phyloP scores from a whole-genome alignment of 2,888 invertebrate species.

The Torymus auratus region DNA sequence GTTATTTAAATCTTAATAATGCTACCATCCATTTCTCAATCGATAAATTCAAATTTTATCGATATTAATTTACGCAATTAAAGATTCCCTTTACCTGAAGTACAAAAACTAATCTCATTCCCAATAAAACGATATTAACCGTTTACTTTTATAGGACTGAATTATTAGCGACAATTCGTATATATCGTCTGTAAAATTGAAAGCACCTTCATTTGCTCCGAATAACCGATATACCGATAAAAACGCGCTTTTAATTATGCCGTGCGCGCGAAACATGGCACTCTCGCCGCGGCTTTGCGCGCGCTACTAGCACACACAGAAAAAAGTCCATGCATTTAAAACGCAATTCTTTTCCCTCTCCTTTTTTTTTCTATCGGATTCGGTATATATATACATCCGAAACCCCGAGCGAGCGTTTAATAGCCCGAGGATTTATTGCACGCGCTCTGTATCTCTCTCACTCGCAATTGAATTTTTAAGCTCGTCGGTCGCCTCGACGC shows the following conservation, averaged over 20 bases:
- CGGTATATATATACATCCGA: slow-evolving; percentile 14
- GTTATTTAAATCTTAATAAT: no score
- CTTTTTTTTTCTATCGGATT: slow-evolving; percentile 7
- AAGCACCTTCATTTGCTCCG: no score
- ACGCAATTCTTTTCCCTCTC: not conserved
- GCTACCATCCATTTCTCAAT: no score
- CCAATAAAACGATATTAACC: no score
- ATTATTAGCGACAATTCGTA: not conserved
- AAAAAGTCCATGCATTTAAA: slow-evolving; percentile 27
- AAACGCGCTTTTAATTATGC: slow-evolving; percentile 25
- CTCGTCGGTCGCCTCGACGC: not conserved
- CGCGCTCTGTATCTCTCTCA: slow-evolving; percentile 1
- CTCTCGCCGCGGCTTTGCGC: no score
- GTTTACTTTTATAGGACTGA: not conserved
- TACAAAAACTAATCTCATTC: no score
- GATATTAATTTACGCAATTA: no score
- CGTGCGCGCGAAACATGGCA: not conserved
- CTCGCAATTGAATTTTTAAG: slow-evolving; percentile 33
- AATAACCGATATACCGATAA: not conserved
- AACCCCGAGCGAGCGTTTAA: slow-evolving; percentile 27
- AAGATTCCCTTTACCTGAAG: no score
- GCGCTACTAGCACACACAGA: not conserved
- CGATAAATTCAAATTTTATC: no score
- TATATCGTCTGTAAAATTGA: not conserved
- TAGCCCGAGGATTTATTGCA: slow-evolving; percentile 35